Conservation (phyloP, 1,140 invertebrate species). For the Pentalonia nigronervosa region DNA sequence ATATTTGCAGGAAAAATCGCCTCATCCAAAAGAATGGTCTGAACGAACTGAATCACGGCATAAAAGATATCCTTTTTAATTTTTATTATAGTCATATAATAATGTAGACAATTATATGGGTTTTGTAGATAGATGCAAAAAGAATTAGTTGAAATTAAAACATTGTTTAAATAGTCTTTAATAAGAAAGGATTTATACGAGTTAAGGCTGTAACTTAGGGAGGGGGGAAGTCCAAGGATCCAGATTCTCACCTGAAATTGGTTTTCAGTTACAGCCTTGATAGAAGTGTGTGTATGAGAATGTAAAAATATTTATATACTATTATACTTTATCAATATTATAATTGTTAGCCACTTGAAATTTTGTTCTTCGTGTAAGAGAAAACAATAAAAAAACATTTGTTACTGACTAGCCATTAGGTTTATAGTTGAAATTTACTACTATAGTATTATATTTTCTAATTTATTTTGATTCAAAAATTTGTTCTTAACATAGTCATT, state of each 20-base stretch:
- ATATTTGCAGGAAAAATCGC: conserved; percentile 38
- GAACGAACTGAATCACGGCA: conserved; percentile 46
- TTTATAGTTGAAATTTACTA: background rate
- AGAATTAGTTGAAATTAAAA: background rate
- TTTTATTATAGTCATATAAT: background rate
- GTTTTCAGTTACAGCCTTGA: too few species aligned
- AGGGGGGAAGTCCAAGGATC: too few species aligned
- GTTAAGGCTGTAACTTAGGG: too few species aligned
- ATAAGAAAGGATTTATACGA: background rate
- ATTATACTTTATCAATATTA: background rate
- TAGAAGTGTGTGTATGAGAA: background rate
- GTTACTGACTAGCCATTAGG: background rate
- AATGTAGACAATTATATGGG: background rate
- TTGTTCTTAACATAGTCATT: conserved; percentile 19
- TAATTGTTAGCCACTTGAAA: background rate
- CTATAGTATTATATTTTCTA: background rate
- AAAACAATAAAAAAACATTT: background rate
- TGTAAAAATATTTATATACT: background rate
- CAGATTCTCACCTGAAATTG: too few species aligned
- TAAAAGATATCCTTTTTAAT: conserved; percentile 55
- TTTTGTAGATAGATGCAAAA: background rate
- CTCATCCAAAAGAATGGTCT: conserved; percentile 41
- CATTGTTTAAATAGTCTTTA: background rate
- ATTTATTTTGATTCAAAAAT: background rate
- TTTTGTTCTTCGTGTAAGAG: background rate